phyloP scores from a whole-genome alignment of 2,888 invertebrate species.

The Tineola bisselliella region DNA sequence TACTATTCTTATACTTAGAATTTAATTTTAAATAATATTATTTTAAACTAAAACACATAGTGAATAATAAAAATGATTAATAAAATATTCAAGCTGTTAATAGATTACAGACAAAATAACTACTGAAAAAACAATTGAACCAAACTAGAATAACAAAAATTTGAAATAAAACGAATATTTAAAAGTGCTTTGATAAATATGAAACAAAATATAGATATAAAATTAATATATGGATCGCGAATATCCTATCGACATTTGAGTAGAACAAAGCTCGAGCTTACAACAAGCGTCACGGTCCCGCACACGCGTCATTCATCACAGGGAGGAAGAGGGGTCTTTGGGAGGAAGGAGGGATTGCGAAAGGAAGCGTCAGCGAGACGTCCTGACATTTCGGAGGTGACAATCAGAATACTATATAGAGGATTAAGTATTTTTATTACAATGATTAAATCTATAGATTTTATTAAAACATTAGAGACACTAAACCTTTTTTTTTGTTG shows the following conservation, averaged over 20 bases:
- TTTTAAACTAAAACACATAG: no score
- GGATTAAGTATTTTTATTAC: not conserved
- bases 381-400: slow-evolving; percentile 10
- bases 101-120: no score
- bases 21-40: no score
- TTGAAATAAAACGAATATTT: no score
- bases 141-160: no score
- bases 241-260: slow-evolving; percentile 19
- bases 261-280: slow-evolving; percentile 18
- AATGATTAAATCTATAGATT: not conserved
- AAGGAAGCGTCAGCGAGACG: slow-evolving; percentile 13
- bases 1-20: no score
- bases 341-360: slow-evolving; percentile 16
- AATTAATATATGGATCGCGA: slow-evolving; percentile 10
- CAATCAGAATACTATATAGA: not conserved
- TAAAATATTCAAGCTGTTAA: no score
- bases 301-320: slow-evolving; percentile 3
- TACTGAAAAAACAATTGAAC: no score
- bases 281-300: slow-evolving; percentile 9
- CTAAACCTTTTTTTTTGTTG: no score
- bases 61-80: no score
- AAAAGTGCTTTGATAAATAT: no score
- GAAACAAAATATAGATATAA: not conserved
- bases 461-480: no score
- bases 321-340: not conserved